Evolutionary conservation across 2,113 vertebrate genomes (phyloP), one percentile per base, ranked within the genome.

Genomic region (Indri indri): DNA sequence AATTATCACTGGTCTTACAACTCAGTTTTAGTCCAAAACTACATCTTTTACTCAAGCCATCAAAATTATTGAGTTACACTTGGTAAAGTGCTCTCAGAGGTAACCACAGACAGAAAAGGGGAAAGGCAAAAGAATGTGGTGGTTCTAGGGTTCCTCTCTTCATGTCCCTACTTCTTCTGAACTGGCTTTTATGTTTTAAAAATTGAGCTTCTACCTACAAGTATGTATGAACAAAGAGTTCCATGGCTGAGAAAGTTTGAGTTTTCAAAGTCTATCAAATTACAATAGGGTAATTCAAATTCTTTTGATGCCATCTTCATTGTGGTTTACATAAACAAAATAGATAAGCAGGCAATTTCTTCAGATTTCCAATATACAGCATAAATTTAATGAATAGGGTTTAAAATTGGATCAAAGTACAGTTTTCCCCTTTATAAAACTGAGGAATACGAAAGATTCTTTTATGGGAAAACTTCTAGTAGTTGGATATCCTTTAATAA

Each of bases 271-370:
- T 40, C 5, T 90, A 47, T 90, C 59, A 50, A 45, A 40, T 91
- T 63, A 88, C 0, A 96, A 80, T 3, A 47, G 32, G 61, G 63
- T 63, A 82, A 92, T 65, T 89, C 3, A 95, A 94, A 87, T 57
- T 81, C 14, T 89, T 97, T 91, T 81, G 27, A 84, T 71, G 32
- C 2, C 30, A 47, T 52, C 18, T 45, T 80, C 30, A 80, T 11
- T 80, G 13, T 42, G 82, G 61, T 61, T 97, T 95, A 94, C 22
- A 83, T 77, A 57, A 57, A 76, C n/a, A 77, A 71, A 73, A 81
- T 7, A 71, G 70, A 81, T 10, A 71, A 37, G 42, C 5, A 32
- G 8, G 12, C 71, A 71, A 73, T 90, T 84, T 87, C 76, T 83
- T 81, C n/a, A 86, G 47, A 47, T 40, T 94, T 57, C 57, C 3